Evolutionary conservation across 2,888 invertebrate species (phyloP).

Genomic region (Caenorhabditis sp.): DNA sequence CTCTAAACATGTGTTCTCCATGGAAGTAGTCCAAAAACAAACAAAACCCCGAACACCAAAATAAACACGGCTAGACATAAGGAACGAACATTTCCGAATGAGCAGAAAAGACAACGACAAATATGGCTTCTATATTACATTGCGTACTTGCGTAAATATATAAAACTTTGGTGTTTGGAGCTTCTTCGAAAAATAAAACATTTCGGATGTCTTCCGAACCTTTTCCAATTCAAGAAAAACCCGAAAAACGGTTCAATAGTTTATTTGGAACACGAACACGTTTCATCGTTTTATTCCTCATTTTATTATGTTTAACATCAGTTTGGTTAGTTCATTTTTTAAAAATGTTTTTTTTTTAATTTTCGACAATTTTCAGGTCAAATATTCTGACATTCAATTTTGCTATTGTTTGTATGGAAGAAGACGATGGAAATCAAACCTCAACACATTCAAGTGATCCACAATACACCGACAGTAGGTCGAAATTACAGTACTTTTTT

Average conservation of each 20-base stretch:
- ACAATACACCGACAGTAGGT: background rate
- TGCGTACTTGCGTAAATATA: too few species aligned
- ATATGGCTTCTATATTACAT: background rate
- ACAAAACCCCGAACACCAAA: background rate
- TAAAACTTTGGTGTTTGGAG: background rate
- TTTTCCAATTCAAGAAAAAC: slow-evolving; percentile 49
- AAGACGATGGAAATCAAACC: slow-evolving; percentile 12
- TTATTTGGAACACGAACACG: slow-evolving; percentile 68
- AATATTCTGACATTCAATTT: slow-evolving; percentile 69
- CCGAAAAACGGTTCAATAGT: slow-evolving; percentile 48
- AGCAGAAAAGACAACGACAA: background rate
- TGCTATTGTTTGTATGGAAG: slow-evolving; percentile 66
- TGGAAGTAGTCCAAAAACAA: background rate
- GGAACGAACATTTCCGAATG: background rate
- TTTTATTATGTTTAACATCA: slow-evolving; percentile 65
- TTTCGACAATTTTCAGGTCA: slow-evolving; percentile 49
- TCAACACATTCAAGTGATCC: background rate
- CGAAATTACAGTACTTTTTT: background rate
- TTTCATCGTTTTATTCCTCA: slow-evolving; percentile 66
- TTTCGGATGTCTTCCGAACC: slow-evolving; percentile 5
- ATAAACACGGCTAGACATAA: background rate
- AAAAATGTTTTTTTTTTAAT: slow-evolving; percentile 6
- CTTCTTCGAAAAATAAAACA: background rate
- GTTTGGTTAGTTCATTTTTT: slow-evolving; percentile 53
- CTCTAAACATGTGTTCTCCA: too few species aligned